Percentiles rank a stretch among this genome's conserved stretches.
Conservation (phyloP, 1,140 invertebrate species). For the Sweltsa coloradensis region DNA sequence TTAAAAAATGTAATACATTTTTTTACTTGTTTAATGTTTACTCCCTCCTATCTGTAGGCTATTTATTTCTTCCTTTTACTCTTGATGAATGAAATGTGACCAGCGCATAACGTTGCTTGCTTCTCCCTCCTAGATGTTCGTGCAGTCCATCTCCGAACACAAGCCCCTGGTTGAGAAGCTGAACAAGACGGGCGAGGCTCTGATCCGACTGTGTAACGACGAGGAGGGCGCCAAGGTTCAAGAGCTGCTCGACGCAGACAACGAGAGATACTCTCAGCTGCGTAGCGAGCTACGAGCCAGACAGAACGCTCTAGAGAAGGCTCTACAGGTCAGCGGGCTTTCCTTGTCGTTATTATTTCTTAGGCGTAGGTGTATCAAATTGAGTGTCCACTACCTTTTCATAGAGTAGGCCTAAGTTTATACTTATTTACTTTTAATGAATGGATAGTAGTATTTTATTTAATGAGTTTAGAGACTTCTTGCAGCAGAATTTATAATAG, state of each 20-base stretch:
- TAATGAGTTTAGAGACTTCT: no score
- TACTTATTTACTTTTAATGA: no score
- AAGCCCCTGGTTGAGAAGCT: slow-evolving; percentile 90
- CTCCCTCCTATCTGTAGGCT: no score
- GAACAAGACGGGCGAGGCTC: slow-evolving; percentile 86
- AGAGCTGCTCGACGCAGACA: slow-evolving; percentile 77
- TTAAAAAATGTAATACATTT: no score
- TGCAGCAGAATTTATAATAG: no score
- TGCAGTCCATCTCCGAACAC: slow-evolving; percentile 86
- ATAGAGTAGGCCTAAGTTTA: no score
- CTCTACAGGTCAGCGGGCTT: slow-evolving; percentile 48
- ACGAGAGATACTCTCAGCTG: slow-evolving; percentile 75
- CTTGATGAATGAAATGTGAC: no score
- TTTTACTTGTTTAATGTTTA: no score
- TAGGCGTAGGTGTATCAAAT: no score
- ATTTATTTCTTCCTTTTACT: no score
- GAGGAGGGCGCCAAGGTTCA: slow-evolving; percentile 79
- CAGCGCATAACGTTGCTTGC: no score
- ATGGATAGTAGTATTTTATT: background rate
- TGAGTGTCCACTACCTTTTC: no score
- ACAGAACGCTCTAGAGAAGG: slow-evolving; percentile 84
- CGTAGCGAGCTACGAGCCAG: slow-evolving; percentile 69
- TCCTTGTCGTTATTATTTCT: background rate
- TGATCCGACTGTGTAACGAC: slow-evolving; percentile 72
- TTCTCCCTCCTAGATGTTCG: slow-evolving; percentile 37